phyloP scores from a whole-genome alignment of 1,140 invertebrate genomes.

The Papilio machaon region DNA sequence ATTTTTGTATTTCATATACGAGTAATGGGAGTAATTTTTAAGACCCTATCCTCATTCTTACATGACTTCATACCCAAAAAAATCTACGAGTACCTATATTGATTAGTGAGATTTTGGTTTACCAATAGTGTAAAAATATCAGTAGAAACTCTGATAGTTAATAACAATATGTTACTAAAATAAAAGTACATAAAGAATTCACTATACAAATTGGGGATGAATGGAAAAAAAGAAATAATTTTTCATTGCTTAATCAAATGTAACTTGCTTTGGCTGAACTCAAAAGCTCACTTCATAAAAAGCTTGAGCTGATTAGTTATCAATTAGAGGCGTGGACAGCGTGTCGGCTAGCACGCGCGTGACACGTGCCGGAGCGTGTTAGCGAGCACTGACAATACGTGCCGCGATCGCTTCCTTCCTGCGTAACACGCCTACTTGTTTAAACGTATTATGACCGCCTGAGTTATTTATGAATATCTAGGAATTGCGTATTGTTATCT shows the following conservation, averaged over 20 bases:
- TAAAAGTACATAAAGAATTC: neutral
- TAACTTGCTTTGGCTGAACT: slow-evolving; percentile 33
- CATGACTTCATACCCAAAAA: too few relatives aligned
- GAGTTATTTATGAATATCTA: slow-evolving; percentile 47
- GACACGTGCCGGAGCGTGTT: slow-evolving; percentile 43
- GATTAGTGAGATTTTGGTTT: too few relatives aligned
- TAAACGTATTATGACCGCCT: slow-evolving; percentile 58
- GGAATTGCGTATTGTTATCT: slow-evolving; percentile 34
- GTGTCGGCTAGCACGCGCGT: slow-evolving; percentile 34
- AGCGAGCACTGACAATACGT: neutral
- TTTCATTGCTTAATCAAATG: slow-evolving; percentile 39
- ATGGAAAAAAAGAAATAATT: slow-evolving; percentile 28
- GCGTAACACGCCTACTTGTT: slow-evolving; percentile 55
- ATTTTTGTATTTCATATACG: too few relatives aligned
- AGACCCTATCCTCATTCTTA: too few relatives aligned
- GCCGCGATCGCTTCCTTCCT: slow-evolving; percentile 58
- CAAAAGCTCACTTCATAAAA: slow-evolving; percentile 37
- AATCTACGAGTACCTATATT: too few relatives aligned
- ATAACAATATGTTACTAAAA: neutral
- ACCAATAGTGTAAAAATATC: neutral
- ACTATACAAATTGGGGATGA: neutral
- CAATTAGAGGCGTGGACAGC: slow-evolving; percentile 47
- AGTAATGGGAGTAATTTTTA: too few relatives aligned
- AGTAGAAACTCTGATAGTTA: neutral
- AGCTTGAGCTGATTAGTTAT: slow-evolving; percentile 55